Conservation (phyloP, 2,888 invertebrate genomes). For the Cephus sareptanus region DNA sequence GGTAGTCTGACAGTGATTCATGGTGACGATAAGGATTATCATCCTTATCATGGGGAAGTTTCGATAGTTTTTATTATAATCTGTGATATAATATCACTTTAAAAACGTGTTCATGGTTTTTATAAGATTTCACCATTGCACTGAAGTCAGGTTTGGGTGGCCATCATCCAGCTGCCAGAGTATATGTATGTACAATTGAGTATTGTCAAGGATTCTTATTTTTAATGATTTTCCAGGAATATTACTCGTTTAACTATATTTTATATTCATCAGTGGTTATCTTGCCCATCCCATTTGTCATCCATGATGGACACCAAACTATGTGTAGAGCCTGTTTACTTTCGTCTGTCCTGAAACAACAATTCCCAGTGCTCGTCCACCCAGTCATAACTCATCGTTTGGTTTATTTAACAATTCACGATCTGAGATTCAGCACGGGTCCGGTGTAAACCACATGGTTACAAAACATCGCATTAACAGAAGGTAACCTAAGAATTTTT, state of each 20-base stretch:
- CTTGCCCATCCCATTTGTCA: not conserved
- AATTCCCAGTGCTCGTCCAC: constrained; percentile 27
- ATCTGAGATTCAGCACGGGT: constrained; percentile 39
- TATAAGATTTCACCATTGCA: not conserved
- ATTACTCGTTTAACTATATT: not conserved
- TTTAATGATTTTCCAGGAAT: not conserved
- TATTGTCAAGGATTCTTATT: not conserved
- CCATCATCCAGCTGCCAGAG: not conserved
- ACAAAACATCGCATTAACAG: constrained; percentile 2
- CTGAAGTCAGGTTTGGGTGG: not conserved
- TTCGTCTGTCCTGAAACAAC: constrained; percentile 43
- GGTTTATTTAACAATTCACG: constrained; percentile 41
- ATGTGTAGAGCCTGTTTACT: constrained; percentile 19
- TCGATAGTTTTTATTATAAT: not conserved
- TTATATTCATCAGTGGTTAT: not conserved
- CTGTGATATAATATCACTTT: not conserved
- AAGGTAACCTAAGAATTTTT: not conserved
- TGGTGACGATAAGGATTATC: not conserved
- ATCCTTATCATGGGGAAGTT: not conserved
- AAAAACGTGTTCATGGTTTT: not conserved
- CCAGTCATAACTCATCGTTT: constrained; percentile 37
- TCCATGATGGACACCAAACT: not conserved
- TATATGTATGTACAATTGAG: not conserved
- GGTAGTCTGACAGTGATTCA: not conserved
- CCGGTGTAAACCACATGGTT: constrained; percentile 31